Evolutionary conservation across 2,888 invertebrate genomes (phyloP).

Genomic region (Baccha elongata): DNA sequence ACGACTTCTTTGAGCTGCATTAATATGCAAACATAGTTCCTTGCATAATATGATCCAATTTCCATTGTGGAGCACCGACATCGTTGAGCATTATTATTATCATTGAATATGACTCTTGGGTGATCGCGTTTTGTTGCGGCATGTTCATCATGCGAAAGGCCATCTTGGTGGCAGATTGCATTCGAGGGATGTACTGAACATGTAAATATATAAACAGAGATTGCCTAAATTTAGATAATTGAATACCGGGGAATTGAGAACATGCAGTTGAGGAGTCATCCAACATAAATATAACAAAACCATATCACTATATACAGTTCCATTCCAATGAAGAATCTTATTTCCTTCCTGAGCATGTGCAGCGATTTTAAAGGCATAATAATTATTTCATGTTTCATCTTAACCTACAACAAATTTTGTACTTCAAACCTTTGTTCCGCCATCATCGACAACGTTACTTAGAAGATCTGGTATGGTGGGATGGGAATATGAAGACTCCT

Average conservation of each 20-base stretch:
- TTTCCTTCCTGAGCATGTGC: constrained; percentile 43
- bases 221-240: constrained; percentile 56
- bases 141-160: constrained; percentile 50
- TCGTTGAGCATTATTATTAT: constrained; percentile 14
- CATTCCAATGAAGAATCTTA: background rate
- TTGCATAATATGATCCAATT: constrained; percentile 71
- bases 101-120: constrained; percentile 61
- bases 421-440: constrained; percentile 12
- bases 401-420: background rate
- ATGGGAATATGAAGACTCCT: constrained; percentile 27
- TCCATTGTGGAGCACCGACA: constrained; percentile 55
- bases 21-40: constrained; percentile 72
- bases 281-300: constrained; percentile 2
- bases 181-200: constrained; percentile 69
- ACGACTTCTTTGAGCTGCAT: constrained; percentile 62
- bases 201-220: constrained; percentile 45
- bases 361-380: constrained; percentile 22
- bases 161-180: constrained; percentile 62
- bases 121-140: constrained; percentile 72
- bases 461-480: constrained; percentile 8
- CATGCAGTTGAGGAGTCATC: constrained; percentile 1
- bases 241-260: constrained; percentile 8
- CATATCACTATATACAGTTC: too few relatives aligned
- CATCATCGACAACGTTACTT: constrained; percentile 27
- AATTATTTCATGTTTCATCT: constrained; percentile 40